Evolutionary conservation across 2,797 vertebrate genomes (phyloP).

Genomic region (Cossypha caffra): DNA sequence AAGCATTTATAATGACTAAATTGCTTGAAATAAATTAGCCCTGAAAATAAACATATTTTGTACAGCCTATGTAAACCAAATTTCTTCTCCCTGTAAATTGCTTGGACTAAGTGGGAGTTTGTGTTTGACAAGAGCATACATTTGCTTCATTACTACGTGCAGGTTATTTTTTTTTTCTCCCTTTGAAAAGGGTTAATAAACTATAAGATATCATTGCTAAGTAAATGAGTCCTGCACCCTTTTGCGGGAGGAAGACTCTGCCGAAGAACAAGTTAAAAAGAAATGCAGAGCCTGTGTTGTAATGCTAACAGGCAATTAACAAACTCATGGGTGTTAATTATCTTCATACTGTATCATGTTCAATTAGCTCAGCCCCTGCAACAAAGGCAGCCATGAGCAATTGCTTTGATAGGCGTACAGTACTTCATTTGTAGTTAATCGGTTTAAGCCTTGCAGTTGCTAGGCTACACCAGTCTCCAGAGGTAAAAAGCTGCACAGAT

Average conservation of each 20-base stretch:
- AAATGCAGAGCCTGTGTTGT: slow-evolving; percentile 80
- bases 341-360: slow-evolving; percentile 88
- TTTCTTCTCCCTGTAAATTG: slow-evolving; percentile 68
- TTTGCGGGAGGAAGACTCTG: slow-evolving; percentile 71
- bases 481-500: slow-evolving; percentile 87
- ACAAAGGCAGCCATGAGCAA: slow-evolving; percentile 88
- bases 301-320: slow-evolving; percentile 89
- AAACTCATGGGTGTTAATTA: slow-evolving; percentile 91
- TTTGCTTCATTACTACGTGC: slow-evolving; percentile 63
- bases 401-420: slow-evolving; percentile 90
- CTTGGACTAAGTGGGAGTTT: slow-evolving; percentile 48
- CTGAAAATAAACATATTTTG: slow-evolving; percentile 77
- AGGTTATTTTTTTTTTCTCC: neutral
- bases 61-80: slow-evolving; percentile 70
- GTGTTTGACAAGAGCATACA: slow-evolving; percentile 60
- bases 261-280: slow-evolving; percentile 78
- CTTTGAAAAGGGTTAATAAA: slow-evolving; percentile 78
- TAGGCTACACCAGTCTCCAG: slow-evolving; percentile 86
- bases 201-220: slow-evolving; percentile 67
- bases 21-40: slow-evolving; percentile 77
- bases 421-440: slow-evolving; percentile 92
- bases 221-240: slow-evolving; percentile 68
- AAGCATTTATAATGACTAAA: slow-evolving; percentile 72
- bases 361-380: slow-evolving; percentile 87
- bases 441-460: slow-evolving; percentile 88